Percentiles rank a stretch among this genome's conserved stretches.
Conservation (phyloP, 2,797 vertebrate genomes). For the Rhynchotus rufescens region DNA sequence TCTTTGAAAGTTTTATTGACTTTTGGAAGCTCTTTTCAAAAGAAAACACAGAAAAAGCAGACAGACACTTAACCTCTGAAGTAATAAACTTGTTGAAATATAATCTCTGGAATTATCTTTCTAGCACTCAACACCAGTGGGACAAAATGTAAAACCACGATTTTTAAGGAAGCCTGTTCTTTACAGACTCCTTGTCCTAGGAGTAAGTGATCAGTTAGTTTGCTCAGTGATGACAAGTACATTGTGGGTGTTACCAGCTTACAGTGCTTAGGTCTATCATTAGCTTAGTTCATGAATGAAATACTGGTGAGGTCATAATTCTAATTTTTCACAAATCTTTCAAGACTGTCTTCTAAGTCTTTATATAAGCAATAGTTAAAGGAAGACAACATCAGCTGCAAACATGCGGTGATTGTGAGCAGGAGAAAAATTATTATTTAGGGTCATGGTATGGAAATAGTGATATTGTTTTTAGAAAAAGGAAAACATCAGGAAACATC, state of each 20-base stretch:
- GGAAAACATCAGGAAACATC: neutral
- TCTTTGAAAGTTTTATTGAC: neutral
- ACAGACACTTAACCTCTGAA: neutral
- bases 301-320: neutral
- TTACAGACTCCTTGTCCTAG: too few species aligned
- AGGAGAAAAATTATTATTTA: neutral
- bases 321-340: neutral
- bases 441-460: neutral
- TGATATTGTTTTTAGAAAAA: neutral
- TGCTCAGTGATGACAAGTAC: neutral
- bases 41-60: neutral
- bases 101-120: neutral
- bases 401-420: neutral
- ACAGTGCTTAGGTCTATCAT: neutral
- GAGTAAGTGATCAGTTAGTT: neutral
- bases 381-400: neutral
- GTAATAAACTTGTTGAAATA: neutral
- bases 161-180: neutral
- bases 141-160: neutral
- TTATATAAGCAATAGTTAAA: neutral
- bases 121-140: neutral
- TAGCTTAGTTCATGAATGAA: neutral
- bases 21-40: neutral
- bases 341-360: neutral
- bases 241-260: rapidly evolving